Base-by-base conservation (phyloP, 2,888 invertebrate genomes). In the Diaperis boleti region DNA sequence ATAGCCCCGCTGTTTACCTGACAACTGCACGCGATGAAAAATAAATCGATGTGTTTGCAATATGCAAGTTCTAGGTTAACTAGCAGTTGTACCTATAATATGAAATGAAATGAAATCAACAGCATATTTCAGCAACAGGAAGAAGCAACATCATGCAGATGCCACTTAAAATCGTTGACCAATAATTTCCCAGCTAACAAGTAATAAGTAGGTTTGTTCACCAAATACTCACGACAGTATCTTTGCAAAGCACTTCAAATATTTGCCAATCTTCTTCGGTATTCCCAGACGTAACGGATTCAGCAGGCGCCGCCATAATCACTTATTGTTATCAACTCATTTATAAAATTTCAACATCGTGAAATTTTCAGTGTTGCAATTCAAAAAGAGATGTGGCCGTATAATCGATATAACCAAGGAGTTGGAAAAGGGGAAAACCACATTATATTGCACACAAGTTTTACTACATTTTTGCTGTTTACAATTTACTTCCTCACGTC, bases 221-320 rank as follows among this genome's bases (percentile, higher is more conserved):
- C n/a, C n/a, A 39, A 22, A 5, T 35, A 78, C 81, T 78, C 78
- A 87, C 88, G 81, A 87, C 86, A 76, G 85, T 85, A 69, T 87
- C 86, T 71, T 85, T 85, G 70, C 88, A 87, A 64, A 92, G 81
- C 3, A 87, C 85, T 81, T 92, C 89, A 78, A 88, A 92, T 66
- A 91, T 86, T 76, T 86, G 86, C 88, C 92, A 91, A 79, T 92
- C 92, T 76, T 91, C 90, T 67, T 86, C 83, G 18, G 84, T 83
- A 74, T 86, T 86, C 60, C 82, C 80, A 29, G 75, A 72, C 22
- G 73, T 59, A 33, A 69, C 74, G 33, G 73, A 73, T 63, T 74
- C 73, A 47, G 59, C 55, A 56, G 67, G 69, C 11, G 57, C 65
- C 15, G 68, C 67, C 69, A 69, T 69, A 29, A 56, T 62, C 49